Evolutionary conservation across 2,113 vertebrate genomes (phyloP).

Genomic region (Columba janthina): DNA sequence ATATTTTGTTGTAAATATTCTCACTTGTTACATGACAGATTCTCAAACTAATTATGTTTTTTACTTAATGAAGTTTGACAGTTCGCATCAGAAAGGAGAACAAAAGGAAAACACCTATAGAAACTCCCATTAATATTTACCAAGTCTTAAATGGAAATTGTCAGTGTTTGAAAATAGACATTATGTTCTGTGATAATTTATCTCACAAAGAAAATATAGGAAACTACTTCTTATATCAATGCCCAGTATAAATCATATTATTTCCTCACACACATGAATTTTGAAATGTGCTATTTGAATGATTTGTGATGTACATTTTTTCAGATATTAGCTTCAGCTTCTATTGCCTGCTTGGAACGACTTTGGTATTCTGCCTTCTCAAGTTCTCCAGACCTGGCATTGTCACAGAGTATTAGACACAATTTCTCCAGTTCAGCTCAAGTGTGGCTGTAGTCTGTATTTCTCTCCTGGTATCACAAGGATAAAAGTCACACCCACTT

Average conservation of each 20-base stretch:
- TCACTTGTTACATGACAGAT: neutral
- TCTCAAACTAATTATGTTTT: neutral
- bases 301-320: neutral
- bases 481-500: neutral
- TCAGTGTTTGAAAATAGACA: neutral
- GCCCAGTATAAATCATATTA: neutral
- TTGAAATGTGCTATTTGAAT: neutral
- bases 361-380: neutral
- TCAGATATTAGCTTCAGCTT: neutral
- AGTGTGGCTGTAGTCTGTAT: neutral
- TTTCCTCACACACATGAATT: neutral
- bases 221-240: neutral
- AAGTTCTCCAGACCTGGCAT: neutral
- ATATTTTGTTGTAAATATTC: neutral
- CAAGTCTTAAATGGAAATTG: neutral
- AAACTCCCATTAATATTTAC: neutral
- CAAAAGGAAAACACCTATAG: neutral
- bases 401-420: neutral
- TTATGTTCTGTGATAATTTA: neutral
- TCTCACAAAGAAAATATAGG: neutral
- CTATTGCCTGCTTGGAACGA: neutral
- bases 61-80: conserved; percentile 19
- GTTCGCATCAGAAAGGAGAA: neutral
- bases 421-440: neutral
- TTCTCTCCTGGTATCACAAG: neutral